These are phyloP conservation scores for Fratercula arctica DNA, from an alignment of 2,797 vertebrate species.

Conservation along the genomic window DNA sequence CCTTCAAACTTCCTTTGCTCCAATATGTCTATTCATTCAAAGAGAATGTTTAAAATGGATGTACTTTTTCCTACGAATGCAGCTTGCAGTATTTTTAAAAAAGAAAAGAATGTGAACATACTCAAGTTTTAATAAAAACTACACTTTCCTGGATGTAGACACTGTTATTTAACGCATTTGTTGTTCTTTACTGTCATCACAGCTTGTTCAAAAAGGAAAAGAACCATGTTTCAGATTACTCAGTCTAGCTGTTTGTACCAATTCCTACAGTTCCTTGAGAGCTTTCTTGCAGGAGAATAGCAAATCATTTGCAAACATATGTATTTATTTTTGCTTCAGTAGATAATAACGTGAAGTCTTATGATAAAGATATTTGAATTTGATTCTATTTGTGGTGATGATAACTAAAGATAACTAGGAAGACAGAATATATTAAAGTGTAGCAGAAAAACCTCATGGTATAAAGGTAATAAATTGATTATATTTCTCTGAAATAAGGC, in stretches of 20 bases:
- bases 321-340: neutral
- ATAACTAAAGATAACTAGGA: neutral
- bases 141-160: neutral
- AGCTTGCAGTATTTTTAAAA: neutral
- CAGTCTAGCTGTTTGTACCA: accelerated
- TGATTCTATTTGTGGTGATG: neutral
- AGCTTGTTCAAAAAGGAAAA: neutral
- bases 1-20: neutral
- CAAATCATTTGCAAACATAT: neutral
- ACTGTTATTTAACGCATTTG: neutral
- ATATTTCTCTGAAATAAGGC: neutral
- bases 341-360: neutral
- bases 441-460: neutral
- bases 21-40: neutral
- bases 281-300: neutral
- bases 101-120: neutral
- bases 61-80: neutral
- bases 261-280: neutral
- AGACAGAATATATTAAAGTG: neutral
- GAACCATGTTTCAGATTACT: neutral
- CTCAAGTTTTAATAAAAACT: neutral
- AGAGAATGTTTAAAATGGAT: neutral
- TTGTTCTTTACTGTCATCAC: neutral
- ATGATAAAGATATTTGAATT: neutral
- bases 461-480: neutral